These are phyloP conservation scores for Macrotis lagotis DNA, from an alignment of 2,113 vertebrate genomes.

Conservation along the genomic window DNA sequence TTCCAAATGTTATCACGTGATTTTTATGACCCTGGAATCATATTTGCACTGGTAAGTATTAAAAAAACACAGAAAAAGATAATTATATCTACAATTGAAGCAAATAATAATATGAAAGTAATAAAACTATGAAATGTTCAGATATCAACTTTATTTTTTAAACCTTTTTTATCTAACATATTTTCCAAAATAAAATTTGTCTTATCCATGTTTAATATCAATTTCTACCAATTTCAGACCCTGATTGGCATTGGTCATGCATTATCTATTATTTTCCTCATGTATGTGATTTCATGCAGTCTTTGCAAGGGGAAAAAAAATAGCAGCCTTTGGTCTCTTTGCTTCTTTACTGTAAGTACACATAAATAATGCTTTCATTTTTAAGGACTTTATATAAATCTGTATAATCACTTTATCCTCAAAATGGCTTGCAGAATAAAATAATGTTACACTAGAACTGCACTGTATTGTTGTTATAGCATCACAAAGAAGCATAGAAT, in stretches of 20 bases:
- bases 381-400: neutral
- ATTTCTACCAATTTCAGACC: conserved; percentile 71
- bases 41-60: conserved; percentile 24
- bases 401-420: neutral
- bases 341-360: conserved; percentile 86
- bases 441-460: neutral
- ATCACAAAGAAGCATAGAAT: neutral
- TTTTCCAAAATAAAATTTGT: neutral
- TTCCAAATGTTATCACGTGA: neutral
- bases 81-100: neutral
- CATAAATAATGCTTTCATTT: neutral
- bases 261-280: conserved; percentile 85
- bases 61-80: neutral
- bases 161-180: neutral
- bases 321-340: conserved; percentile 85
- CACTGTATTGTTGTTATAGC: neutral
- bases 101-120: neutral
- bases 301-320: conserved; percentile 86
- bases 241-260: conserved; percentile 82
- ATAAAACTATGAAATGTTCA: neutral
- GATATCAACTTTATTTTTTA: neutral
- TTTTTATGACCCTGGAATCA: neutral
- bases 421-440: neutral
- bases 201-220: neutral
- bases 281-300: conserved; percentile 85